Percentiles rank a stretch among this genome's conserved stretches.
Evolutionary conservation across 2,888 invertebrate species (phyloP).

Genomic region (Cheiracanthium punctorium): DNA sequence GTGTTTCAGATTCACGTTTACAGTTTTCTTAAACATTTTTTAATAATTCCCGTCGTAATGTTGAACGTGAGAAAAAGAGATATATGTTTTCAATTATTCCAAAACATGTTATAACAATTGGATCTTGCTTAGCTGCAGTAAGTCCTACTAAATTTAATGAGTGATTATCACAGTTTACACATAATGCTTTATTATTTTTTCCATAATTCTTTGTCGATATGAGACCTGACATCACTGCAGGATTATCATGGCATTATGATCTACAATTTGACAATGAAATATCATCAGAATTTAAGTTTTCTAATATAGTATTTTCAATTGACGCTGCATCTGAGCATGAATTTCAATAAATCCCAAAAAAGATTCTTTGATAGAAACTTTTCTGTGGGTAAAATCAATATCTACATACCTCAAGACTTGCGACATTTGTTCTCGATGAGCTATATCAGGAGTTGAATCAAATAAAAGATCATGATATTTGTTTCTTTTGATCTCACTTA

Average conservation of each 20-base stretch:
- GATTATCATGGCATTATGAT: conserved; percentile 21
- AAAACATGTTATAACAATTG: background rate
- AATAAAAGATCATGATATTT: background rate
- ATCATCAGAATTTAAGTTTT: conserved; percentile 1
- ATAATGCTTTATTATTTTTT: background rate
- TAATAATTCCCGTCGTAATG: background rate
- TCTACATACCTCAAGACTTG: conserved; percentile 13
- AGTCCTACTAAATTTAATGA: conserved; percentile 18
- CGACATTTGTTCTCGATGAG: background rate
- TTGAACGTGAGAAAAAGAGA: background rate
- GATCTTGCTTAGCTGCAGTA: background rate
- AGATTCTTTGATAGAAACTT: conserved; percentile 18
- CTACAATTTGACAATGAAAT: background rate
- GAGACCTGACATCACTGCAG: conserved; percentile 9
- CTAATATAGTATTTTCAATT: background rate
- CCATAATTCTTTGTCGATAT: background rate
- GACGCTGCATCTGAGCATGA: background rate
- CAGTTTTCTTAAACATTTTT: background rate
- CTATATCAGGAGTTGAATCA: conserved; percentile 3
- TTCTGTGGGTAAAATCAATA: conserved; percentile 6
- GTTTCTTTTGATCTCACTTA: background rate
- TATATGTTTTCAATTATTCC: background rate
- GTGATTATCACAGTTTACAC: conserved; percentile 11
- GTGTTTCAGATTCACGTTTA: background rate
- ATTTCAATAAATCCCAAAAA: conserved; percentile 19